Base-by-base conservation (phyloP, 2,113 vertebrate genomes). In the Lucifuga dentata region DNA sequence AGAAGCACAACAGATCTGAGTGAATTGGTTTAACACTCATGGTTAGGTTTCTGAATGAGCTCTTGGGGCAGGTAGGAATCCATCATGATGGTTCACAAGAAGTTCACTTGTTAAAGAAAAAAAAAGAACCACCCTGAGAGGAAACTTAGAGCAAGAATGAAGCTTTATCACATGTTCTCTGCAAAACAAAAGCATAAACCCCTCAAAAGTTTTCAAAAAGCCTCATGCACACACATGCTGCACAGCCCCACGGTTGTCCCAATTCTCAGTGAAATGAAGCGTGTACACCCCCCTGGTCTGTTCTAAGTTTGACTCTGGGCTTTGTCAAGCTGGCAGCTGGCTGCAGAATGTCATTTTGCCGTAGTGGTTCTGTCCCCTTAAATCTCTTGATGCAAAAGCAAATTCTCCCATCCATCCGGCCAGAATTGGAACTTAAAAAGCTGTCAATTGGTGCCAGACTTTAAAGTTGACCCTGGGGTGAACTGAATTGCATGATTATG, bases 231-330 rank as follows among this genome's bases (percentile, higher is more conserved):
- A 56, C 9, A 60, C 52, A 64, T 6, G 17, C 16, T 19, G 52
- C 51, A 48, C 24, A 75, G 44, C 51, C 51, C 49, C 12, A 32
- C 20, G 36, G 53, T 73, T 29, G 39, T 75, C 62, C 58, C 73
- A 55, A 56, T 86, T 87, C 69, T 84, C 57, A 73, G 73, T 80
- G 76, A 79, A 87, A 83, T 86, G 52, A 87, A 78, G 57, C 67
- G 53, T 80, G 59, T 44, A 75, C 73, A 63, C 69, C 76, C 78
- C n/a, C 38, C 50, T 56, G 64, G 78, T 80, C 68, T 80, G 67
- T 72, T 86, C 70, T 45, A 20, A 61, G 63, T 43, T 66, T 72
- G 55, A 49, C 56, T 73, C 55, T 10, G 17, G 62, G 78, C 58
- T 56, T 64, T 81, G 76, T 83, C 80, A 83, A 76, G 46, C 58